A percentile compares a stretch with the other conserved stretches of the same genome.
Evolutionary conservation across 2,888 invertebrate genomes (phyloP).

Genomic region (Drosophila mercatorum): DNA sequence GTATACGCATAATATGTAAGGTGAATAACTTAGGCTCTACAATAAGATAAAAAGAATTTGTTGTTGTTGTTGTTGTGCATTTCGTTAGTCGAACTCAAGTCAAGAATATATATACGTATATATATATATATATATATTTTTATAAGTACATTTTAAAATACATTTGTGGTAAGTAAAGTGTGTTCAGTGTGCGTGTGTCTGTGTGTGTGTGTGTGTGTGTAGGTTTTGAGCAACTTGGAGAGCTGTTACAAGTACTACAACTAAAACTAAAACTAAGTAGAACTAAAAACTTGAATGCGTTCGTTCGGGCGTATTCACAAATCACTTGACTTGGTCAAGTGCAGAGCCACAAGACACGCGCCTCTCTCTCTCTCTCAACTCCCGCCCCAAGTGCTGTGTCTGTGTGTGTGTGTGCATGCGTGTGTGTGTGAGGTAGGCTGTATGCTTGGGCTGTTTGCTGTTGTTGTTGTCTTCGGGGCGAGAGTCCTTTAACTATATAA

Average conservation of each 20-base stretch:
- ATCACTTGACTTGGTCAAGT: conserved; percentile 74
- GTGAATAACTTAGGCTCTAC: conserved; percentile 58
- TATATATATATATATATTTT: conserved; percentile 9
- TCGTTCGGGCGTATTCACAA: conserved; percentile 45
- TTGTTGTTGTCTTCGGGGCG: conserved; percentile 22
- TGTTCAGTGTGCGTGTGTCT: conserved; percentile 20
- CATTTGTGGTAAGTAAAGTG: conserved; percentile 68
- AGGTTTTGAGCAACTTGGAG: conserved; percentile 76
- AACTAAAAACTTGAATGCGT: conserved; percentile 64
- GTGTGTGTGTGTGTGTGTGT: conserved; percentile 26
- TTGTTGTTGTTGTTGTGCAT: conserved; percentile 30
- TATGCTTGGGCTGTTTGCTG: conserved; percentile 38
- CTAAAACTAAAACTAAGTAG: conserved; percentile 59
- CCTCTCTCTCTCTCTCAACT: conserved; percentile 3
- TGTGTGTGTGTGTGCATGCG: conserved; percentile 12
- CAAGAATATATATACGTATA: conserved; percentile 41
- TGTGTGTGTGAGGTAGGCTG: conserved; percentile 64
- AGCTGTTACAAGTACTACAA: conserved; percentile 57
- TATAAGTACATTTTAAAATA: conserved; percentile 62
- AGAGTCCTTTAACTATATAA: conserved; percentile 47
- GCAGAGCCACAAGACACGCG: conserved; percentile 45
- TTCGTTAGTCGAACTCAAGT: conserved; percentile 66
- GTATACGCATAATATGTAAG: conserved; percentile 23
- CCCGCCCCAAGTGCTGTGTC: conserved; percentile 8
- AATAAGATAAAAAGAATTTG: conserved; percentile 42